A percentile compares a stretch with the other conserved stretches of the same genome.
Conservation (phyloP, 2,888 invertebrate genomes). For the Chrysolina oricalcia region DNA sequence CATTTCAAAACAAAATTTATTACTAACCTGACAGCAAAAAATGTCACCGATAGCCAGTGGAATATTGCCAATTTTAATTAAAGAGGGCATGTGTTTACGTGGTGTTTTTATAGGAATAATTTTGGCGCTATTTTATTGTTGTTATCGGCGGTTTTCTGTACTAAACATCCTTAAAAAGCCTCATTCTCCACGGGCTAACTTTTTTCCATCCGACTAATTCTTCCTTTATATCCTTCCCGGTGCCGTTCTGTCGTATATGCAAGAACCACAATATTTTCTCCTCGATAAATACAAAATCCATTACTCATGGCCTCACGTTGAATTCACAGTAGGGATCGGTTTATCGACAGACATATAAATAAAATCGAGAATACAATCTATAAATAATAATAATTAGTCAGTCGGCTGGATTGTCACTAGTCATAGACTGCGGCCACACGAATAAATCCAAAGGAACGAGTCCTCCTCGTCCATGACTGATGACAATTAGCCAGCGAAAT, state of each 20-base stretch:
- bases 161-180: too few species aligned
- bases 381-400: conserved; percentile 18
- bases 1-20: too few species aligned
- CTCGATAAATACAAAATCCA: neutral
- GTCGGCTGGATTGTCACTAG: neutral
- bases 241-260: neutral
- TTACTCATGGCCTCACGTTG: neutral
- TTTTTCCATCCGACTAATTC: neutral
- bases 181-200: too few species aligned
- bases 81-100: too few species aligned
- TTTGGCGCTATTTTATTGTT: too few species aligned
- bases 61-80: too few species aligned
- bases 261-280: neutral
- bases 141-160: too few species aligned
- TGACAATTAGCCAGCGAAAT: conserved; percentile 24
- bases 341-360: conserved; percentile 21
- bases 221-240: neutral
- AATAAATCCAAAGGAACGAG: conserved; percentile 14
- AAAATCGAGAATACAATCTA: conserved; percentile 12
- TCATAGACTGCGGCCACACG: conserved; percentile 10
- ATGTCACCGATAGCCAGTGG: too few species aligned
- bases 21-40: too few species aligned
- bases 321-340: neutral
- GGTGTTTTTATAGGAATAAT: too few species aligned
- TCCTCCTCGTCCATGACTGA: neutral